phyloP scores from a whole-genome alignment of 2,797 vertebrate species.

The Lutra lutra region DNA sequence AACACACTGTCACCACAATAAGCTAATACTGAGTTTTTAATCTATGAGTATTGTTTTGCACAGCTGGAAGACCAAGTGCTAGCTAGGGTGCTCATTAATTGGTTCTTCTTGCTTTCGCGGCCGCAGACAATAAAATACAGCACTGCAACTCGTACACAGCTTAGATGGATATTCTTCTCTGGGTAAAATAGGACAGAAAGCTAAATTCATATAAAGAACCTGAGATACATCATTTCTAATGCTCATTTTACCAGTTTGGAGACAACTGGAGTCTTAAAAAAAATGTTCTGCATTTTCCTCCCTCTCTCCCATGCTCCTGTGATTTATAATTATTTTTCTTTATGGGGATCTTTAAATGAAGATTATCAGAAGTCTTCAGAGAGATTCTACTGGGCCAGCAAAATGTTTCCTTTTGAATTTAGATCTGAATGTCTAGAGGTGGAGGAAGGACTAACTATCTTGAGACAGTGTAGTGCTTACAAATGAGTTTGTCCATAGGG shows the following conservation, averaged over 20 bases:
- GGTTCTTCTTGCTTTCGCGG: slow-evolving; percentile 44
- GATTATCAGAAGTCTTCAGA: background rate
- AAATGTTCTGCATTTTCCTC: background rate
- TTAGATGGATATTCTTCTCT: slow-evolving; percentile 37
- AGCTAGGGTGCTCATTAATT: background rate
- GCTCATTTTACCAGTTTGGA: background rate
- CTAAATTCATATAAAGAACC: slow-evolving; percentile 20
- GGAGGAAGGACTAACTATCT: background rate
- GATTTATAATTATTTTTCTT: slow-evolving; percentile 34
- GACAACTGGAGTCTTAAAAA: background rate
- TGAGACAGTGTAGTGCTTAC: background rate
- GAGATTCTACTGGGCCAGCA: background rate
- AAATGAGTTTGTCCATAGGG: background rate
- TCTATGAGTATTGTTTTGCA: slow-evolving; percentile 53
- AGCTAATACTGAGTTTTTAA: slow-evolving; percentile 40
- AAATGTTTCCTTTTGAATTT: background rate
- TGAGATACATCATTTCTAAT: background rate
- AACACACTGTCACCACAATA: slow-evolving; percentile 13
- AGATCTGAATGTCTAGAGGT: background rate
- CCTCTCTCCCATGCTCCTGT: background rate
- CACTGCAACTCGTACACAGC: slow-evolving; percentile 19
- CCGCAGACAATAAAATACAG: slow-evolving; percentile 49
- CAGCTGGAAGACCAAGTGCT: slow-evolving; percentile 31
- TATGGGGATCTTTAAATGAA: slow-evolving; percentile 1
- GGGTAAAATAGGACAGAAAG: slow-evolving; percentile 61